Base-by-base conservation (phyloP, 1,140 invertebrate species). In the Drosophila virilis region DNA sequence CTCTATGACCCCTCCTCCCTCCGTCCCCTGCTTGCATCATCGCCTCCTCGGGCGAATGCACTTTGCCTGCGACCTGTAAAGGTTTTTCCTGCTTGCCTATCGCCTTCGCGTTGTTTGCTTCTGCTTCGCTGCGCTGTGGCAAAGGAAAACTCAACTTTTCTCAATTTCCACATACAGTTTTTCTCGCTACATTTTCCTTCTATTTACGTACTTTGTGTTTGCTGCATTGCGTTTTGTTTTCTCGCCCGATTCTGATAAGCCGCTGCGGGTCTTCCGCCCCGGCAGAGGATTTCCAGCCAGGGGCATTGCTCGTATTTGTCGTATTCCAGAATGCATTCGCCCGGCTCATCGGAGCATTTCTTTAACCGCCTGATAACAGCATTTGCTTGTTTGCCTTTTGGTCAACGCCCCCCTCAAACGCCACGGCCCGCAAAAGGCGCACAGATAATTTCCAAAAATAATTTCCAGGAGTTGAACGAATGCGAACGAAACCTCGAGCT, bases 221-320 rank as follows among this genome's bases (percentile, higher is more conserved):
- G 54, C 45, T 65, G 55, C 60, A 35, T 62, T 37, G 7, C 38
- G 50, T 52, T 62, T 71, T 59, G 38, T 67, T 38, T 51, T 65
- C 42, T 75, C 22, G 46, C 43, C 35, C 13, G 10, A 8, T 58
- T 48, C 48, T 80, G 84, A 89, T 90, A 89, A 89, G 85, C 77
- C 80, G 38, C 77, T 80, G 80, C 77, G 74, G 77, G 84, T 88
- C 84, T 88, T 86, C 83, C 66, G 72, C 69, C 68, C 60, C 22
- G 77, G 48, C 69, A 70, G 74, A 89, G 84, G 84, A 89, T 89
- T 89, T 80, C 58, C 74, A 68, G 67, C 70, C 84, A 81, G 79
- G 78, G 57, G 46, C 46, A 48, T 22, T 74, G 80, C 68, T 22
- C n/a, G 22, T 13, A 12, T 38, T 58, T 6, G 15, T 17, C 9